Evolutionary conservation across 2,797 vertebrate species (phyloP), one percentile per base, ranked within the genome.

Genomic region (Poecilia wingei): DNA sequence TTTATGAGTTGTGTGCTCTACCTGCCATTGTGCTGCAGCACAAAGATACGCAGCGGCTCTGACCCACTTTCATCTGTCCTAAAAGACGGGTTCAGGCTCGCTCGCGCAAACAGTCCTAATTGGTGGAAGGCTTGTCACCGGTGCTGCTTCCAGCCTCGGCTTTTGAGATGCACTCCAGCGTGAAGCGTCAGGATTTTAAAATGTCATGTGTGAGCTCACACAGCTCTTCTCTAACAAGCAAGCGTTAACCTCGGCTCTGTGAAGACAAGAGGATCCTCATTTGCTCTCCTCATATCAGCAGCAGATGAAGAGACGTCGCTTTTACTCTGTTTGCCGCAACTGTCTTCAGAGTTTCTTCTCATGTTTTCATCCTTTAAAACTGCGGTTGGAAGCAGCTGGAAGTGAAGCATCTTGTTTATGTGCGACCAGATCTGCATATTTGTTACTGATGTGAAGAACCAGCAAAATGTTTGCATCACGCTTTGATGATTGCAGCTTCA

Each of bases 41-140:
- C 75, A 82, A 71, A 84, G 85, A 85, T 81, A 78, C 28, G 4
- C 82, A n/a, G 55, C 16, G 0, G 74, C 88, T 84, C 82, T 93
- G 93, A 91, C 93, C 92, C 87, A 93, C 90, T 95, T 94, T 93
- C 79, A 83, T 87, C 81, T 49, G 1, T 43, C 68, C 76, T 92
- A 86, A 87, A 73, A 86, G 84, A 89, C 82, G 80, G 80, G 77
- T 86, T 77, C 72, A 86, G 86, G 72, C 80, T 74, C 80, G 82
- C 41, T 77, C 86, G 82, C 83, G 80, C 89, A 88, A 90, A 91
- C 83, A 75, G 75, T 74, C 84, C 88, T 95, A 94, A 95, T 94
- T 95, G 92, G 91, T 85, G 86, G 84, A 78, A 83, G 88, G 73
- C 88, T 82, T 87, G 91, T 94, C 92, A 91, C 85, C 61, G 53